Base-by-base conservation (phyloP, 2,888 invertebrate genomes). In the Sesia bembeciformis region DNA sequence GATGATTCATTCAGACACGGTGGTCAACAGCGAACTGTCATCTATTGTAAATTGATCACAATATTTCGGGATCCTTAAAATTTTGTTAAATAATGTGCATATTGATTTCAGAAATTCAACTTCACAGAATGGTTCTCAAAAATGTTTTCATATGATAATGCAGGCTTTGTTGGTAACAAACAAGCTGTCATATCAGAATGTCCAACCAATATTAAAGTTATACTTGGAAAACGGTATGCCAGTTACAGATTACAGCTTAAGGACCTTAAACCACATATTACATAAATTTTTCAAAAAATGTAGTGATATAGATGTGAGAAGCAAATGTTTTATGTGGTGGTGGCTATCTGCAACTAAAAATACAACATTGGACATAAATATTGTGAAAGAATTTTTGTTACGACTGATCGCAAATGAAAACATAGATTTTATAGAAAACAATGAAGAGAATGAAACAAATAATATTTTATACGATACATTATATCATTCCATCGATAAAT, bases 201-300 rank as follows among this genome's bases (percentile, higher is more conserved):
- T 78, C 4, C 74, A 80, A 57, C 71, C 81, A 4, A 61, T 90
- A n/a, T 63, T 85, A 38, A 79, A 82, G 61, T 63, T 84, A 39
- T 90, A 88, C 56, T 66, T 73, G 23, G 88, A 90, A 54, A 82
- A 76, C 58, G 82, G 78, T 52, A 84, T 89, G 79, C 83, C 84
- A 3, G 74, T 82, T 4, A 83, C 78, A 23, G 66, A 69, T 42
- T 57, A 66, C 40, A 84, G 80, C 59, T 62, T 88, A 3, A 62
- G 58, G 40, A 89, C 88, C 3, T 61, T 90, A 38, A 77, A 66
- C 54, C 59, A 61, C 43, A 56, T 85, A 23, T 72, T 81, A 52
- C 58, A 75, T 51, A 78, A 75, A 57, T 84, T 80, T 64, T 88
- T 79, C 58, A 81, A 68, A 57, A 85, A 83, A 65, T 81, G 78